These are phyloP conservation scores for Acanthurus tractus DNA, from an alignment of 2,797 vertebrate species.

Conservation along the genomic window DNA sequence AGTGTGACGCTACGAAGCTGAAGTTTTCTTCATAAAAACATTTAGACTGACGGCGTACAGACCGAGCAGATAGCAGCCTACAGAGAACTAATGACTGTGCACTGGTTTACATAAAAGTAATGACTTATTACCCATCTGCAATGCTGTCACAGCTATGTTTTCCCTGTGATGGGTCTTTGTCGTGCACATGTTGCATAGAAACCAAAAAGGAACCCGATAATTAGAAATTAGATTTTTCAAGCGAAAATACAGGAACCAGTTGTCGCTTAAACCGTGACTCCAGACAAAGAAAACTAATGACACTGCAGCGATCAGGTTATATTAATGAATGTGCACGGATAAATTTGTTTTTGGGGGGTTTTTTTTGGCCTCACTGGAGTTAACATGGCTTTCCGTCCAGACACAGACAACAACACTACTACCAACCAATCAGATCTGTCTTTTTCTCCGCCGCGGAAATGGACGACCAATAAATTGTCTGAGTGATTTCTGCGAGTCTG, in stretches of 20 bases:
- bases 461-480: conserved; percentile 53
- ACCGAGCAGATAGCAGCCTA: neutral
- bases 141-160: conserved; percentile 33
- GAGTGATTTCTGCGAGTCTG: neutral
- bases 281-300: neutral
- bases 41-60: neutral
- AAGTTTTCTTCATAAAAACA: neutral
- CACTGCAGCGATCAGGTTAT: neutral
- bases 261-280: neutral
- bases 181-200: conserved; percentile 9
- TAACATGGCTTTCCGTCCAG: conserved; percentile 82
- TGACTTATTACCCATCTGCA: conserved; percentile 31
- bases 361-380: conserved; percentile 42
- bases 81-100: neutral
- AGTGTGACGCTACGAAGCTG: conserved; percentile 1
- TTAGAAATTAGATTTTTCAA: neutral
- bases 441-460: conserved; percentile 68
- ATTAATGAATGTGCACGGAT: conserved; percentile 11
- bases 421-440: conserved; percentile 79
- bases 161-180: conserved; percentile 56
- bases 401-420: conserved; percentile 87
- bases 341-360: conserved; percentile 56
- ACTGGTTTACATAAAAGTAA: neutral
- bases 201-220: neutral
- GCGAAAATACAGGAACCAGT: neutral